A percentile compares a stretch with the other conserved stretches of the same genome.
These are phyloP conservation scores for Leptocoma aspasia DNA, from an alignment of 2,113 vertebrate species.

Conservation along the genomic window DNA sequence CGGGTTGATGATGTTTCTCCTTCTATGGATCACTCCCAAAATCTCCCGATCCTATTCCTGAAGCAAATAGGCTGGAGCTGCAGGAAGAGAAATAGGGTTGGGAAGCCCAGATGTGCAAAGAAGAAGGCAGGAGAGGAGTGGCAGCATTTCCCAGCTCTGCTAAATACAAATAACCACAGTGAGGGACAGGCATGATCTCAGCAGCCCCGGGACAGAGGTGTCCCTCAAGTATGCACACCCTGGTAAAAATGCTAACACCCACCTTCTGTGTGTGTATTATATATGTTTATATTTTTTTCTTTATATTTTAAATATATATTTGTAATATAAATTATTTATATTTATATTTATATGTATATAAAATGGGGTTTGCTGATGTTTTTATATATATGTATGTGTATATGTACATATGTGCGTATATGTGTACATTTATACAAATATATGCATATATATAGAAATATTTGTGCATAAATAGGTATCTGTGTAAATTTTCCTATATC, in stretches of 20 bases:
- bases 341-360: background rate
- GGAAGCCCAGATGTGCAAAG: background rate
- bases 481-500: background rate
- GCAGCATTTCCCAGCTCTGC: background rate
- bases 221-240: background rate
- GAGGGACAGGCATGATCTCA: background rate
- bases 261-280: background rate
- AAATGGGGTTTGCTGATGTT: background rate
- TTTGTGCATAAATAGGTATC: background rate
- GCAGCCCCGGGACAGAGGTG: background rate
- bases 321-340: too few relatives aligned
- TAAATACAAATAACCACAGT: background rate
- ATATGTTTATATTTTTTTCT: too few relatives aligned
- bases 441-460: background rate
- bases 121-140: background rate
- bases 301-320: too few relatives aligned
- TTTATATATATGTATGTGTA: rapidly evolving
- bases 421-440: too few relatives aligned
- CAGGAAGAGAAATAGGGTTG: background rate
- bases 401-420: too few relatives aligned
- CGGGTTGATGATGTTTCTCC: background rate
- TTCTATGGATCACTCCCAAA: background rate
- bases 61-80: background rate
- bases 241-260: background rate
- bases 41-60: background rate